Conservation (phyloP, 2,888 invertebrate genomes). For the Aporophyla nigra region DNA sequence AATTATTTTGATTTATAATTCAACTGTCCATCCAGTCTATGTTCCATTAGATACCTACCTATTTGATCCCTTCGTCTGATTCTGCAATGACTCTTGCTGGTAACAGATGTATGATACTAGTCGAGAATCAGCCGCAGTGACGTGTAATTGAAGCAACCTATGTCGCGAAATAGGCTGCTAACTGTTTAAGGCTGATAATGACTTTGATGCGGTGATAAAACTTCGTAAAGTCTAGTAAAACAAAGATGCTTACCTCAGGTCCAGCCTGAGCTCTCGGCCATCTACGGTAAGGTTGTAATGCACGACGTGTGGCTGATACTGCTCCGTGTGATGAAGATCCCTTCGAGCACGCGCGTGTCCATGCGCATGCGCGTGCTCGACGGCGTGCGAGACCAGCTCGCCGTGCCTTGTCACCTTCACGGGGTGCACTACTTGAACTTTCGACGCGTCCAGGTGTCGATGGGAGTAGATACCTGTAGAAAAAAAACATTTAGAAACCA, state of each 20-base stretch:
- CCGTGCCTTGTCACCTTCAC: constrained; percentile 91
- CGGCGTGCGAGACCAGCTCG: constrained; percentile 89
- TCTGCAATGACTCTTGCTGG: background rate
- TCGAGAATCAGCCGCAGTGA: background rate
- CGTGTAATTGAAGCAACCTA: background rate
- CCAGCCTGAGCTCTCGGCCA: constrained; percentile 85
- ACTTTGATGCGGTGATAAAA: background rate
- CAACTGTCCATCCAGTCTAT: background rate
- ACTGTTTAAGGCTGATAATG: background rate
- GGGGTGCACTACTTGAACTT: constrained; percentile 91
- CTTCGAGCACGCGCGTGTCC: constrained; percentile 89
- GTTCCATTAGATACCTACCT: no score
- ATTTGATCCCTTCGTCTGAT: background rate
- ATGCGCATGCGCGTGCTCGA: constrained; percentile 90
- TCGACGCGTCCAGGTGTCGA: constrained; percentile 87
- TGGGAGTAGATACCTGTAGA: constrained; percentile 88
- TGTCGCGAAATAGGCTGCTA: background rate
- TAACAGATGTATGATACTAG: background rate
- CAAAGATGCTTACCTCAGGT: constrained; percentile 81
- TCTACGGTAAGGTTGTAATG: constrained; percentile 89
- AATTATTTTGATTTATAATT: constrained; percentile 3
- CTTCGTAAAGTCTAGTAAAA: background rate
- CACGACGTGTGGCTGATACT: constrained; percentile 80
- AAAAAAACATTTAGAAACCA: background rate
- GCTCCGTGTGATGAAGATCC: constrained; percentile 80